Percentiles rank a stretch among this genome's conserved stretches.
Conservation (phyloP, 2,797 vertebrate genomes). For the Myotis myotis region DNA sequence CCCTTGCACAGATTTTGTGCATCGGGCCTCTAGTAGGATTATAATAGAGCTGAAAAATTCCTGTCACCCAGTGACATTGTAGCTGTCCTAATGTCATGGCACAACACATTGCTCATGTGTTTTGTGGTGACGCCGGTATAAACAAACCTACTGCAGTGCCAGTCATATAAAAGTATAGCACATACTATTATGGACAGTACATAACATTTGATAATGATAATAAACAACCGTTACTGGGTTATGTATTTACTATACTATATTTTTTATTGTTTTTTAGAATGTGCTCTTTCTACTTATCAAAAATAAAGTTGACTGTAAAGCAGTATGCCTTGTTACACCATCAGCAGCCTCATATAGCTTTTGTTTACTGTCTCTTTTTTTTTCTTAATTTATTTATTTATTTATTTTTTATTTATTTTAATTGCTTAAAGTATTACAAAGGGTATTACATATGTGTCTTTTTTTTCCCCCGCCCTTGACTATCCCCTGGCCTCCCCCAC, state of each 20-base stretch:
- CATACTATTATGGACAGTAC: background rate
- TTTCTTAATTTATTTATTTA: too few species aligned
- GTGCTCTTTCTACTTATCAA: background rate
- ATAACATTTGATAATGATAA: background rate
- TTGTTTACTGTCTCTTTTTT: background rate
- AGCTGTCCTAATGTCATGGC: background rate
- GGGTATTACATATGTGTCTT: too few species aligned
- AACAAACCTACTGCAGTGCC: background rate
- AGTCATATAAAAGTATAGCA: background rate
- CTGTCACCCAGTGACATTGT: background rate
- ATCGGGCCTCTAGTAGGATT: background rate
- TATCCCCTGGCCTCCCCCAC: too few species aligned
- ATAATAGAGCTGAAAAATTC: background rate
- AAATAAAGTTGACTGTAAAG: background rate
- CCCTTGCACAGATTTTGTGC: too few species aligned
- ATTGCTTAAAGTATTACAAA: too few species aligned
- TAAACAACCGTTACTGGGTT: background rate
- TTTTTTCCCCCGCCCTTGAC: too few species aligned
- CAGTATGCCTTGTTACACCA: background rate
- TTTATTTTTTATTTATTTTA: too few species aligned
- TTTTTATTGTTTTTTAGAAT: background rate
- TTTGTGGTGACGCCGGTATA: background rate
- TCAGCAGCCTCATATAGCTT: background rate
- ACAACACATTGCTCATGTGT: background rate
- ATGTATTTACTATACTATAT: background rate